phyloP scores from a whole-genome alignment of 2,113 vertebrate species.

The Pelecanoides urinatrix region DNA sequence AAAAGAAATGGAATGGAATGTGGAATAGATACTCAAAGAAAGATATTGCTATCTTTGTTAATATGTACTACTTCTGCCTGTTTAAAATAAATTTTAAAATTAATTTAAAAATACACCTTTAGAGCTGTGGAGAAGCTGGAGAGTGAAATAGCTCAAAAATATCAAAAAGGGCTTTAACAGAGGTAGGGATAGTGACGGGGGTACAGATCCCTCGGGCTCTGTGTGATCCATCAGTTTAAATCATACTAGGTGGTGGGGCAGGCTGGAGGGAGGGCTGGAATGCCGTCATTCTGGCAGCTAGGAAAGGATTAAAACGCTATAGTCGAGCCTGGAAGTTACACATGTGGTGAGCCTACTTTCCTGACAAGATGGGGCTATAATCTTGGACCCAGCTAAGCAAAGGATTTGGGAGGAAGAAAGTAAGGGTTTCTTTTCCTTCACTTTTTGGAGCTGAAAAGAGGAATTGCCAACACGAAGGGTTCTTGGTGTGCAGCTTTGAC shows the following conservation, averaged over 20 bases:
- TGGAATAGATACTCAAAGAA: neutral
- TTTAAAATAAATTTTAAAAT: neutral
- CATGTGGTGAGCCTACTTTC: neutral
- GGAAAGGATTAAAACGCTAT: neutral
- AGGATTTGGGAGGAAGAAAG: neutral
- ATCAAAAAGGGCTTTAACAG: neutral
- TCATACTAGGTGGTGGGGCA: neutral
- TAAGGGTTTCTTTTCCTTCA: neutral
- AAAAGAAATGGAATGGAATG: too few species aligned
- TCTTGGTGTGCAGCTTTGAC: neutral
- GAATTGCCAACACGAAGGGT: neutral
- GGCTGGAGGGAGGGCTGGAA: neutral
- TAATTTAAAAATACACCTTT: neutral
- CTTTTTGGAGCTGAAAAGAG: neutral
- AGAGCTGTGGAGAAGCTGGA: neutral
- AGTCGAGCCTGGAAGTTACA: neutral
- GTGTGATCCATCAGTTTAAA: neutral
- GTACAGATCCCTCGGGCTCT: neutral
- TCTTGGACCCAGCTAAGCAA: neutral
- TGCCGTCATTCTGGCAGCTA: neutral
- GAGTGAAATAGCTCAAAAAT: neutral
- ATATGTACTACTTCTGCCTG: neutral
- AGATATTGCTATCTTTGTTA: neutral
- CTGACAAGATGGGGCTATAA: neutral
- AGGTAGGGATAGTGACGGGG: neutral